phyloP scores from a whole-genome alignment of 1,140 invertebrate genomes.

The Drosophila nigromelanica region DNA sequence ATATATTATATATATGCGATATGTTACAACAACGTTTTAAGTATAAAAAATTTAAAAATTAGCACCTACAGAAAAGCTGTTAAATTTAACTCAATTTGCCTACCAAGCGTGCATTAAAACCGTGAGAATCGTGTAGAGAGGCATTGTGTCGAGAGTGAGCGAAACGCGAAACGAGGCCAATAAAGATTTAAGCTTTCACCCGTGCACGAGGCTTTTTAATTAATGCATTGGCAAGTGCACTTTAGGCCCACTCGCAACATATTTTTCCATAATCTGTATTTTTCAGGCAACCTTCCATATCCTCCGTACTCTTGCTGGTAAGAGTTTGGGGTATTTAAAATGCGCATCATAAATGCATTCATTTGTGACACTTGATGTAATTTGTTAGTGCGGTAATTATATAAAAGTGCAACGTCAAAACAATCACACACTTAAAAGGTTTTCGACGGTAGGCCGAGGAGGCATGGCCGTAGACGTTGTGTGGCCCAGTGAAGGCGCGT shows the following conservation, averaged over 20 bases:
- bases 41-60: too few relatives aligned
- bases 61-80: background rate
- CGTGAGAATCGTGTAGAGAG: slow-evolving; percentile 21
- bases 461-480: slow-evolving; percentile 34
- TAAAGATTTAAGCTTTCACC: slow-evolving; percentile 64
- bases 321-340: slow-evolving; percentile 58
- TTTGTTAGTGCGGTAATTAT: slow-evolving; percentile 82
- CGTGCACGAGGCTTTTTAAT: slow-evolving; percentile 64
- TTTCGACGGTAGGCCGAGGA: slow-evolving; percentile 24
- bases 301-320: background rate
- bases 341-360: slow-evolving; percentile 82
- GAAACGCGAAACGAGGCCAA: slow-evolving; percentile 24
- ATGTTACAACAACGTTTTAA: too few relatives aligned
- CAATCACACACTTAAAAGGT: slow-evolving; percentile 81
- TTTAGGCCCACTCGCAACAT: slow-evolving; percentile 56
- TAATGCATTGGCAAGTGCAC: slow-evolving; percentile 57
- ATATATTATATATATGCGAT: too few relatives aligned
- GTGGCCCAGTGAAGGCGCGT: slow-evolving; percentile 60
- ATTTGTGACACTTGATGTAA: slow-evolving; percentile 83
- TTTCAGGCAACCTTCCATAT: background rate
- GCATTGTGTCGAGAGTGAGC: background rate
- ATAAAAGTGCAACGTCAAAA: slow-evolving; percentile 80
- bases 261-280: slow-evolving; percentile 24
- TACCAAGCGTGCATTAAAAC: background rate
- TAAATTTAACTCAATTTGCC: background rate